A percentile compares a stretch with the other conserved stretches of the same genome.
Conservation (phyloP, 2,888 invertebrate species). For the Emmelina monodactyla region DNA sequence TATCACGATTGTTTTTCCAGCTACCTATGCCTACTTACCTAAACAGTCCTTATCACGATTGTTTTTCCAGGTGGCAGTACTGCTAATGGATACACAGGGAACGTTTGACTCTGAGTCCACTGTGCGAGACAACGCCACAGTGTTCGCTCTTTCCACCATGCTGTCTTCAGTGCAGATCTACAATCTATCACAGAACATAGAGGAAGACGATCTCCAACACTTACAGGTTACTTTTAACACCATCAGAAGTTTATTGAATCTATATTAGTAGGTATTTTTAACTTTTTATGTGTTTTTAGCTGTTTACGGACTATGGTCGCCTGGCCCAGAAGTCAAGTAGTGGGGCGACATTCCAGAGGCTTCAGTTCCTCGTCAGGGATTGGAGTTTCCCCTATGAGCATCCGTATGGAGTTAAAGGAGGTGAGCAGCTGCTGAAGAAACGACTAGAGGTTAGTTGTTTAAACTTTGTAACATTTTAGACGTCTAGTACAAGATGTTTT, state of each 20-base stretch:
- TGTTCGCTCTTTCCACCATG: slow-evolving; percentile 98
- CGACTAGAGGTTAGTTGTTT: slow-evolving; percentile 72
- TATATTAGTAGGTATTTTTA: background rate
- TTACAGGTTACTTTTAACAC: slow-evolving; percentile 67
- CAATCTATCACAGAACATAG: slow-evolving; percentile 95
- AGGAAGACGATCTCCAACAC: slow-evolving; percentile 97
- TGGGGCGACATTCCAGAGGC: slow-evolving; percentile 86
- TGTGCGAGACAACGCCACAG: slow-evolving; percentile 96
- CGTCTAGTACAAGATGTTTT: too few species aligned
- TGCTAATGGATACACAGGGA: slow-evolving; percentile 95
- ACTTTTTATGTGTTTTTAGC: slow-evolving; percentile 40
- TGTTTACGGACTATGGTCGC: slow-evolving; percentile 98
- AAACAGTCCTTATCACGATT: too few species aligned
- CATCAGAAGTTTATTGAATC: slow-evolving; percentile 1
- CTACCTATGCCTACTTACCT: too few species aligned
- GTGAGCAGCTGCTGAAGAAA: slow-evolving; percentile 82
- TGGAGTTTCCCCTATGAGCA: slow-evolving; percentile 98
- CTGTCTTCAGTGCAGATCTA: slow-evolving; percentile 96
- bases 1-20: too few species aligned
- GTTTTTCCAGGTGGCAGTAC: slow-evolving; percentile 74
- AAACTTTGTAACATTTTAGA: background rate
- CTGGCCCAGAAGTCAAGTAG: slow-evolving; percentile 87
- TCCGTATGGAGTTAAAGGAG: slow-evolving; percentile 88
- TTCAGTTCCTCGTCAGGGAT: slow-evolving; percentile 90
- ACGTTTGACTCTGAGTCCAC: slow-evolving; percentile 98